These are phyloP conservation scores for Miltochrista miniata DNA, from an alignment of 2,888 invertebrate genomes.

Conservation along the genomic window DNA sequence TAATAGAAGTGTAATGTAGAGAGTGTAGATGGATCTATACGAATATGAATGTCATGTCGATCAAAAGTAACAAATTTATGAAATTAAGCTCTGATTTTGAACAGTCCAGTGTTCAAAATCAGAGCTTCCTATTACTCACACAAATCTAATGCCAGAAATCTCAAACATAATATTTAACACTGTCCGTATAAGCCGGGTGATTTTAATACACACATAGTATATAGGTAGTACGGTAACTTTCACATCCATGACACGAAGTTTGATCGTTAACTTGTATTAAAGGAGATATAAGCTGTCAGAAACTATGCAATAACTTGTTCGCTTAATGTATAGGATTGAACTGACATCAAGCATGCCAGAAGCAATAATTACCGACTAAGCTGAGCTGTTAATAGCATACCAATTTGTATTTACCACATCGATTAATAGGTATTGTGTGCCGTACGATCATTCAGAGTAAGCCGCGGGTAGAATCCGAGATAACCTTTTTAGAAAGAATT, in stretches of 20 bases:
- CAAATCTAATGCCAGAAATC: not conserved
- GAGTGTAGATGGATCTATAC: no score
- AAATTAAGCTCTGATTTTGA: no score
- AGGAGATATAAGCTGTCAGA: slow-evolving; percentile 47
- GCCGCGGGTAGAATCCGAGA: slow-evolving; percentile 58
- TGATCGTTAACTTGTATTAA: slow-evolving; percentile 50
- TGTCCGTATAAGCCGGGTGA: slow-evolving; percentile 13
- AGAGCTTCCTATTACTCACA: no score
- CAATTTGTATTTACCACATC: slow-evolving; percentile 53
- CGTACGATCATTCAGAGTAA: slow-evolving; percentile 50
- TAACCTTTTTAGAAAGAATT: slow-evolving; percentile 54
- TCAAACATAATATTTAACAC: slow-evolving; percentile 11
- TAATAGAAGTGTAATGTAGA: no score
- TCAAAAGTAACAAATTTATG: no score
- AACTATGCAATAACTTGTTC: slow-evolving; percentile 43
- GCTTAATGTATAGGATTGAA: slow-evolving; percentile 32
- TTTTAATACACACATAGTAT: slow-evolving; percentile 34
- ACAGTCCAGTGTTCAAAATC: no score
- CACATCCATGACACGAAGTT: slow-evolving; percentile 48
- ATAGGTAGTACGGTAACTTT: slow-evolving; percentile 29
- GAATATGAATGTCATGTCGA: no score
- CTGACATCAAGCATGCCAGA: slow-evolving; percentile 11
- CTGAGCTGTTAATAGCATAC: slow-evolving; percentile 44
- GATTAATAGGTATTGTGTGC: slow-evolving; percentile 51
- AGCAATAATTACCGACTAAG: slow-evolving; percentile 11